Percentiles rank a stretch among this genome's conserved stretches.
Evolutionary conservation across 2,113 vertebrate species (phyloP).

Genomic region (Podarcis raffonei): DNA sequence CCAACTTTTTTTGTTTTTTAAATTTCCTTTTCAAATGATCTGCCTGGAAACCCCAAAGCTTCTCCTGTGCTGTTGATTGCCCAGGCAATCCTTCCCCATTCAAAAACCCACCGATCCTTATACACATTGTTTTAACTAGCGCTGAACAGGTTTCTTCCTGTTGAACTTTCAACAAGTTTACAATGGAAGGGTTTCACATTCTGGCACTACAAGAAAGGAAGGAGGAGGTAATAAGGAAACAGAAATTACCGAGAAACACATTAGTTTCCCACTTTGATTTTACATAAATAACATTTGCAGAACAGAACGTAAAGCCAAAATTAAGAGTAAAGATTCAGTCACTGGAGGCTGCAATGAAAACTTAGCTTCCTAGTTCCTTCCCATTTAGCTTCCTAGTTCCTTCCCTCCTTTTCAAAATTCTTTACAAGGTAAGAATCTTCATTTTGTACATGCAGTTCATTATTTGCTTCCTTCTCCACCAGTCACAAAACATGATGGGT

Average conservation of each 20-base stretch:
- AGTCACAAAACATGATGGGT: neutral
- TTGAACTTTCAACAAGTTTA: neutral
- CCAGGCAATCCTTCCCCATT: neutral
- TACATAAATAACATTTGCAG: neutral
- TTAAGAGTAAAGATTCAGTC: neutral
- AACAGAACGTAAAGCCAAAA: neutral
- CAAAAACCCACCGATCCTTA: neutral
- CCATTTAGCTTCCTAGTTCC: neutral
- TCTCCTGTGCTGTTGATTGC: neutral
- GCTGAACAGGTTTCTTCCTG: no score
- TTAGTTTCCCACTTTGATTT: neutral
- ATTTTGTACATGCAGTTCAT: neutral
- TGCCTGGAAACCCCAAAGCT: neutral
- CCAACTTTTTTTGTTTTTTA: neutral
- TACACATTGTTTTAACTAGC: neutral
- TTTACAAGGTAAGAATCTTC: neutral
- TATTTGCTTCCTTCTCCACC: neutral
- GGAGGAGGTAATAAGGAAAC: no score
- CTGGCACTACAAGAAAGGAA: neutral
- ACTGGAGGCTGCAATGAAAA: neutral
- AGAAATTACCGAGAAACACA: no score
- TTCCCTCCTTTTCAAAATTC: neutral
- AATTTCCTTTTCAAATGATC: neutral
- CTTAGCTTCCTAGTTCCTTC: neutral
- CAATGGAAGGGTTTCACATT: neutral